Conservation (phyloP, 2,113 vertebrate genomes). For the Siphamia tubifer region DNA sequence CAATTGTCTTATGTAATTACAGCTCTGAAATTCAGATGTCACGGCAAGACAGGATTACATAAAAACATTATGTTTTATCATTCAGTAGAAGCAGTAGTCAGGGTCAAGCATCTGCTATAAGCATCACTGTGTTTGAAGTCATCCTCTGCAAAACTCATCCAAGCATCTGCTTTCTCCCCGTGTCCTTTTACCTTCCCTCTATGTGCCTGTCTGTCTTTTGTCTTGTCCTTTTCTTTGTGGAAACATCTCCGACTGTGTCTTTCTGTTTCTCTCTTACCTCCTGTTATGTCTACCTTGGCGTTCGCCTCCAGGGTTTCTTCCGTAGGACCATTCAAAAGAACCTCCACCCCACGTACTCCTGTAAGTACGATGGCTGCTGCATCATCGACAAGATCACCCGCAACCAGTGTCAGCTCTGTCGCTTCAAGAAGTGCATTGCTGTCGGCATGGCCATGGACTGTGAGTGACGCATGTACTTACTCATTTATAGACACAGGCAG, state of each 20-base stretch:
- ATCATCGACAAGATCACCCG: constrained; percentile 98
- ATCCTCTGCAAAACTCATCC: not conserved
- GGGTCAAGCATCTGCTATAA: no score
- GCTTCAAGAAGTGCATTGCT: constrained; percentile 97
- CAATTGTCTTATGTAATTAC: no score
- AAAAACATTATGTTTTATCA: not conserved
- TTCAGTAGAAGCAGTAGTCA: not conserved
- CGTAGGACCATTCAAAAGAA: constrained; percentile 98
- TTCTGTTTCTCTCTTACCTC: not conserved
- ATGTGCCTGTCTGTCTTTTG: not conserved
- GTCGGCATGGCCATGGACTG: constrained; percentile 80
- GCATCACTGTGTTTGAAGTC: not conserved
- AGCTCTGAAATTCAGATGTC: not conserved
- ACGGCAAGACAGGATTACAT: not conserved
- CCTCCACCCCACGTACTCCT: constrained; percentile 92
- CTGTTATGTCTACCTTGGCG: not conserved
- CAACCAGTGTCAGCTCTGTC: constrained; percentile 98
- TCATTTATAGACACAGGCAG: constrained; percentile 28
- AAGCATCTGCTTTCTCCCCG: not conserved
- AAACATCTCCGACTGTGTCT: not conserved
- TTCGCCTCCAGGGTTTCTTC: constrained; percentile 89
- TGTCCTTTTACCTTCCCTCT: not conserved
- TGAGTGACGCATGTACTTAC: constrained; percentile 36
- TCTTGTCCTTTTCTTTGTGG: not conserved
- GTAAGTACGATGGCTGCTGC: constrained; percentile 97